phyloP scores from a whole-genome alignment of 1,140 invertebrate species.

The Ephestia elutella region DNA sequence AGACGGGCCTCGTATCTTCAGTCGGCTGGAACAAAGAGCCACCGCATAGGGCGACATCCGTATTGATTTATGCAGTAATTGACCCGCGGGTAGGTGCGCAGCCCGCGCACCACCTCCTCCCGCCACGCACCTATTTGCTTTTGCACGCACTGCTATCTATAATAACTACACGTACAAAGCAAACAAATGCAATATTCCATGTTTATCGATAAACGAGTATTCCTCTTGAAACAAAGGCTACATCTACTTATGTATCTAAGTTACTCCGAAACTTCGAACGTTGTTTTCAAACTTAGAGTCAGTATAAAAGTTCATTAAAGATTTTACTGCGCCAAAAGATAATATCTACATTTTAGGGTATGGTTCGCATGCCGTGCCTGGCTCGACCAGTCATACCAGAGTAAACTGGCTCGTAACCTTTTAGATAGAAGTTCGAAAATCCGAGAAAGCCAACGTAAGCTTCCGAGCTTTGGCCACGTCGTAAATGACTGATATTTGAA shows the following conservation, averaged over 20 bases:
- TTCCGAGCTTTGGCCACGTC: conserved; percentile 19
- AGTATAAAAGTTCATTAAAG: conserved; percentile 2
- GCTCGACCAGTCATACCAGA: conserved; percentile 11
- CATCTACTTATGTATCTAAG: no score
- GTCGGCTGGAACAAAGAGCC: conserved; percentile 67
- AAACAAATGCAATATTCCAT: conserved; percentile 26
- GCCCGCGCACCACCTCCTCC: conserved; percentile 50
- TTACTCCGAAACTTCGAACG: no score
- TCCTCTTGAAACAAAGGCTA: not conserved
- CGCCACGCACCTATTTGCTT: conserved; percentile 51
- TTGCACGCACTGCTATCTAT: conserved; percentile 44
- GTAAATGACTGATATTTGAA: conserved; percentile 13
- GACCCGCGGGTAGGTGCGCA: conserved; percentile 66
- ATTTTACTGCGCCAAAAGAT: not conserved
- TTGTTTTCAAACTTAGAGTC: not conserved
- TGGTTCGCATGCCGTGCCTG: not conserved
- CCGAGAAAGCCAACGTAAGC: conserved; percentile 18
- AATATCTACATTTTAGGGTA: not conserved
- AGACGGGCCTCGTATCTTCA: conserved; percentile 68
- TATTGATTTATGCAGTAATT: conserved; percentile 73
- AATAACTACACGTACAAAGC: conserved; percentile 35
- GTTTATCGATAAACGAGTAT: not conserved
- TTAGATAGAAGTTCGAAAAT: conserved; percentile 21
- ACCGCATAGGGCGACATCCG: conserved; percentile 66
- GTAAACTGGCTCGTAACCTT: conserved; percentile 23